Evolutionary conservation across 2,113 vertebrate species (phyloP).

Genomic region (Zosterops lateralis): DNA sequence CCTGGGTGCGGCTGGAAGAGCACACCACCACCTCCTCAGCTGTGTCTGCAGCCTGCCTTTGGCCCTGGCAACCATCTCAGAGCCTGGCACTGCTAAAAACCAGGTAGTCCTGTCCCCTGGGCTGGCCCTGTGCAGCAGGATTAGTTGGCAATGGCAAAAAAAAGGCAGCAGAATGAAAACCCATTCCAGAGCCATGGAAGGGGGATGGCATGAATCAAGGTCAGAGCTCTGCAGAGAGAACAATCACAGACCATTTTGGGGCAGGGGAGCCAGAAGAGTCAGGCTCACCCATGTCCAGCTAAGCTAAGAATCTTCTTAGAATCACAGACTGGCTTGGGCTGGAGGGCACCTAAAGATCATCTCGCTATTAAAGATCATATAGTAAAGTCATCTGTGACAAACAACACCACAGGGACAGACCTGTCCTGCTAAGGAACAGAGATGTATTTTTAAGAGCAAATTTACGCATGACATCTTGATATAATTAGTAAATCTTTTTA

Average conservation of each 20-base stretch:
- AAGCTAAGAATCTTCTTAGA: neutral
- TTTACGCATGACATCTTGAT: neutral
- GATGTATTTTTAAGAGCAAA: neutral
- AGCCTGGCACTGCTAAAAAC: neutral
- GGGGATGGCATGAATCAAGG: neutral
- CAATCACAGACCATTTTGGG: neutral
- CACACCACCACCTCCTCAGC: fast-evolving
- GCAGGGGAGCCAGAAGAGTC: neutral
- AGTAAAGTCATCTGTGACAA: neutral
- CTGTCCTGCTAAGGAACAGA: neutral
- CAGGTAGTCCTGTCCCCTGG: neutral
- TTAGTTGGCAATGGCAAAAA: neutral
- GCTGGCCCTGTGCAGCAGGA: neutral
- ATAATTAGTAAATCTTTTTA: slow-evolving; percentile 10
- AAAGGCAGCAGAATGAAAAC: fast-evolving
- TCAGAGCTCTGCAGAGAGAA: neutral
- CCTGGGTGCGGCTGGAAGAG: neutral
- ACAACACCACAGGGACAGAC: neutral
- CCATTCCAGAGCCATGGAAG: neutral
- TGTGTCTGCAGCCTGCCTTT: neutral
- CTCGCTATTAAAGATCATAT: neutral
- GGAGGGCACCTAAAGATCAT: neutral
- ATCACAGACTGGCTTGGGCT: neutral
- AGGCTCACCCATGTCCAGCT: neutral
- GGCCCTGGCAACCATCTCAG: neutral